Evolutionary conservation across 2,888 invertebrate species (phyloP).

Genomic region (Cephus rjabovi): DNA sequence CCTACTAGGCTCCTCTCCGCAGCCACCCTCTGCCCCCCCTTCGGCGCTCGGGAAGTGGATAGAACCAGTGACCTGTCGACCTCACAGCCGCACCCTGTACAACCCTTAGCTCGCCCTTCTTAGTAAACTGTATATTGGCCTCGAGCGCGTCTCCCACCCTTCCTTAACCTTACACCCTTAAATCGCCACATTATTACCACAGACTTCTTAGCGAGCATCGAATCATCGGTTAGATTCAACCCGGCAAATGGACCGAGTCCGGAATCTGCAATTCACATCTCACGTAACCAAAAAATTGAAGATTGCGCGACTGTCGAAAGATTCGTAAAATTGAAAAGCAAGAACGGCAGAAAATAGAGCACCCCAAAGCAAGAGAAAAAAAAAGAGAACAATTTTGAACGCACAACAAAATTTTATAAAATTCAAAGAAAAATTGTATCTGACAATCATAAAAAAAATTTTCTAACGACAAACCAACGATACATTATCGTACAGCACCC

Average conservation of each 20-base stretch:
- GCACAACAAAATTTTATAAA: no score
- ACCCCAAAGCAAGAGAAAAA: no score
- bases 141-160: not conserved
- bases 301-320: no score
- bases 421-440: no score
- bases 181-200: constrained; percentile 8
- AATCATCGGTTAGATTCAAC: constrained; percentile 36
- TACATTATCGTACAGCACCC: no score
- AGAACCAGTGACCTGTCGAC: not conserved
- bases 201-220: constrained; percentile 17
- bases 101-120: not conserved
- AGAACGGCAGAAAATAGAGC: no score
- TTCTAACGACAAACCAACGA: no score
- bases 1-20: constrained; percentile 3
- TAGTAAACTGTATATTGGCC: not conserved
- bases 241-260: constrained; percentile 14
- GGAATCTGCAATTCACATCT: not conserved
- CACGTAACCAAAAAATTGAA: no score
- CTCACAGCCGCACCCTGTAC: not conserved
- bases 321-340: no score
- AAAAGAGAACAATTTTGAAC: no score
- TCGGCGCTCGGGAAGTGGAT: not conserved
- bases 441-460: no score
- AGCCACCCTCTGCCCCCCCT: not conserved
- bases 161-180: not conserved